These are phyloP conservation scores for Aelia acuminata DNA, from an alignment of 2,888 invertebrate genomes.

Conservation along the genomic window DNA sequence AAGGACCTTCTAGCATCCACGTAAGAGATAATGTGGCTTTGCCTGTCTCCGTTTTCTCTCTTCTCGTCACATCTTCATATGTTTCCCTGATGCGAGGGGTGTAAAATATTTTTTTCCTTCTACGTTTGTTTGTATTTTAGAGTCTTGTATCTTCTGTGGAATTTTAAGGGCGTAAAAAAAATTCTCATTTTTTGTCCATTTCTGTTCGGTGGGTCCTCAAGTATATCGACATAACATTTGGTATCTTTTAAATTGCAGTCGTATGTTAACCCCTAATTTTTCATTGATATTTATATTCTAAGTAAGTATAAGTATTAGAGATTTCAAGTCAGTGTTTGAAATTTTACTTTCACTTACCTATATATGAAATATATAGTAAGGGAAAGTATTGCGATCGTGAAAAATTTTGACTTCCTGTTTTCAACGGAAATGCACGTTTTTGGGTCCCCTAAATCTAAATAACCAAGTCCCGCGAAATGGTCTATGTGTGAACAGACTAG, in stretches of 20 bases:
- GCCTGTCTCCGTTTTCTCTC: neutral
- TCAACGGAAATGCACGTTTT: no score
- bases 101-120: neutral
- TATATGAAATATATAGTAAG: no score
- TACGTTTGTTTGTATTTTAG: neutral
- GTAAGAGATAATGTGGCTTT: constrained; percentile 18
- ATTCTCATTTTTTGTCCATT: neutral
- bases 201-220: neutral
- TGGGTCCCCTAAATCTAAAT: no score
- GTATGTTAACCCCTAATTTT: no score
- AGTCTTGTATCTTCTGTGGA: neutral
- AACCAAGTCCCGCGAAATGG: no score
- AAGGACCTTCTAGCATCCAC: neutral
- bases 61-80: neutral
- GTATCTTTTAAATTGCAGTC: neutral
- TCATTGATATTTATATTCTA: no score
- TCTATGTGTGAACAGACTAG: no score
- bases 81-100: neutral
- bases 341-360: no score
- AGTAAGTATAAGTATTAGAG: no score
- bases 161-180: neutral
- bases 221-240: neutral
- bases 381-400: no score
- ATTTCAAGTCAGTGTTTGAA: no score
- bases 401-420: no score